Conservation (phyloP, 1,140 invertebrate species). For the Ostrea denselamellosa region DNA sequence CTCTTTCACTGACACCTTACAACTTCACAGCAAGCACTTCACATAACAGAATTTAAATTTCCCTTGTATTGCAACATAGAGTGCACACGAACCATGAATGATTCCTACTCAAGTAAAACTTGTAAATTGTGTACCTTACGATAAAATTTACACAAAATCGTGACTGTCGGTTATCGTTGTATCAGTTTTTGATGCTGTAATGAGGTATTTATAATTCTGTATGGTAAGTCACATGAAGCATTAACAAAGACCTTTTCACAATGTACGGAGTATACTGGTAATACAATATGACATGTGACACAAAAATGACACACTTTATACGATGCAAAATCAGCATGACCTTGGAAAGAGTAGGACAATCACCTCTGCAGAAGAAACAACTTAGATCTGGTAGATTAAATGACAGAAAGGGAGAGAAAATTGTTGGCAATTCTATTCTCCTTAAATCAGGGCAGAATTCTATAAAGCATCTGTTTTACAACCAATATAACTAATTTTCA, state of each 20-base stretch:
- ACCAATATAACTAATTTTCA: too few relatives aligned
- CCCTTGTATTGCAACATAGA: too few relatives aligned
- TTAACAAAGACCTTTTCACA: not conserved
- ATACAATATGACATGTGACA: not conserved
- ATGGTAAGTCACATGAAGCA: not conserved
- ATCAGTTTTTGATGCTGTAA: not conserved
- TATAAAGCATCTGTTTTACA: too few relatives aligned
- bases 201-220: not conserved
- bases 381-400: not conserved
- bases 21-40: too few relatives aligned
- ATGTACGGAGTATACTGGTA: not conserved
- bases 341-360: not conserved
- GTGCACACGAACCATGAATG: too few relatives aligned
- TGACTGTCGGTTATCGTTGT: not conserved
- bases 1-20: too few relatives aligned
- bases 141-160: not conserved
- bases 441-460: too few relatives aligned
- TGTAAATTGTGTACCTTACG: not conserved
- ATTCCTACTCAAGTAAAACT: not conserved
- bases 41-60: too few relatives aligned
- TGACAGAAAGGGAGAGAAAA: too few relatives aligned
- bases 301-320: not conserved
- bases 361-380: not conserved
- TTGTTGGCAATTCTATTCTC: too few relatives aligned
- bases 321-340: not conserved